Evolutionary conservation across 2,797 vertebrate species (phyloP), one percentile per base, ranked within the genome.

Genomic region (Chanos chanos): DNA sequence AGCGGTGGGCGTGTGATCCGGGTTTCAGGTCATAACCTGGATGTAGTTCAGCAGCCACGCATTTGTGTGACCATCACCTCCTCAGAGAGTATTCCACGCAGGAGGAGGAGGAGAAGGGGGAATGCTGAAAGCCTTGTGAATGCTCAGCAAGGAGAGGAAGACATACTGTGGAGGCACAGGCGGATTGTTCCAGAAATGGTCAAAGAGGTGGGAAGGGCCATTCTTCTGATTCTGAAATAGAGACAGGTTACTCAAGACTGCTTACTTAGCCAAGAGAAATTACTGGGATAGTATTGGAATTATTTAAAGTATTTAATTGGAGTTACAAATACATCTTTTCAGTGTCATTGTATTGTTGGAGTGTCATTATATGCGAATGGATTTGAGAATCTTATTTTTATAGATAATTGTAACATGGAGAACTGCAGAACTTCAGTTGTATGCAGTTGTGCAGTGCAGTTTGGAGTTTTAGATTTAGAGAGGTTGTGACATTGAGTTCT

Each of bases 31-130:
- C 91, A 93, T 71, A 93, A 96, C 75, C 73, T 99, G 79, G 93
- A 99, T 27, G 94, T 97, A 71, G 95, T 97, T 2, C 94, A 97
- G 84, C 88, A 85, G 18, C 94, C 96, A 0, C 89, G 85, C 55
- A 96, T 99, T 79, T 83, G 90, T 47, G 93, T 97, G 56, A 93
- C 89, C 0, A 50, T 94, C 66, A 83, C 81, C 28, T 85, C 82
- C 0, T 48, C 71, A 0, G 77, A 86, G 4, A 79, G 85, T 3
- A 10, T 77, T 44, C 52, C 27, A 5, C 69, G 64, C 34, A 77
- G 12, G 34, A 70, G 60, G 13, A 75, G 51, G 27, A 78, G 74
- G 22, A 77, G 51, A 28, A 66, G 64, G 56, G 83, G 49, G 40
- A 80, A 64, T 49, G 80, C 73, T 43, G 73, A 62, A 2, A 31